These are phyloP conservation scores for Monoplex corrugatus DNA, from an alignment of 2,888 invertebrate species.

Conservation along the genomic window DNA sequence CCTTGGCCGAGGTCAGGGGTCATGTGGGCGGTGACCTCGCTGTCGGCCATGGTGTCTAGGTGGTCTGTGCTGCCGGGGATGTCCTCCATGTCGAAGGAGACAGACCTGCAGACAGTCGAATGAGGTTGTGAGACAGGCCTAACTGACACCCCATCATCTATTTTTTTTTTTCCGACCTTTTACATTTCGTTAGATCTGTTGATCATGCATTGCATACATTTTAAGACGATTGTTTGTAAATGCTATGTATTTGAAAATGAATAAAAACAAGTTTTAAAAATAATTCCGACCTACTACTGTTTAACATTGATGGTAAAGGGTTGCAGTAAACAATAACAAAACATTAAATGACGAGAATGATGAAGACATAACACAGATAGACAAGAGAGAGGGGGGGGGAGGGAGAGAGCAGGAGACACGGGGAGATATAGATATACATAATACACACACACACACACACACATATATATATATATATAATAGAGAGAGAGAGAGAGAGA, in stretches of 20 bases:
- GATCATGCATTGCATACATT: no score
- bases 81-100: constrained; percentile 50
- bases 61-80: not conserved
- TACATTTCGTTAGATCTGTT: no score
- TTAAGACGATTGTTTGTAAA: no score
- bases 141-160: no score
- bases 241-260: no score
- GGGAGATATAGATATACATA: no score
- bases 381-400: not conserved
- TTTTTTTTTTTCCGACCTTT: no score
- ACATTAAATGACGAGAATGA: not conserved
- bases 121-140: not conserved
- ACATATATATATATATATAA: no score
- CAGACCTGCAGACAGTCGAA: constrained; percentile 28
- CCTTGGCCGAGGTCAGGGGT: not conserved
- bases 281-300: not conserved
- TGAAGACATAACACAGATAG: not conserved
- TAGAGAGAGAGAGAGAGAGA: no score
- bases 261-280: no score
- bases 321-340: not conserved
- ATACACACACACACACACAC: no score
- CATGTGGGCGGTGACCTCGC: constrained; percentile 4
- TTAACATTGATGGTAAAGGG: not conserved
- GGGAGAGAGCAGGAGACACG: no score
- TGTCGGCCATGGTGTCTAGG: constrained; percentile 20